Evolutionary conservation across 2,113 vertebrate species (phyloP).

Genomic region (Xenopus tropicalis): UCB_Xtro_10.0 CM004448.2:60832501-60833000

Average conservation of each 20-base stretch:
- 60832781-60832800: no score
- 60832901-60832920: conserved; percentile 76
- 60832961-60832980: conserved; percentile 50
- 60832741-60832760: conserved; percentile 14
- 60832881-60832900: conserved; percentile 63
- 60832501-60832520: no score
- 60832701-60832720: conserved; percentile 13
- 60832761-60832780: conserved; percentile 1
- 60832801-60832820: no score
- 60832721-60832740: neutral
- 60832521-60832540: no score
- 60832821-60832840: no score
- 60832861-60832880: conserved; percentile 52
- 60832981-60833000: no score
- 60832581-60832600: no score
- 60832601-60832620: no score
- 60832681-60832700: conserved; percentile 10
- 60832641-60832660: conserved; percentile 28
- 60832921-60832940: conserved; percentile 89
- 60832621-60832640: no score
- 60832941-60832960: conserved; percentile 90
- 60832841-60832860: no score
- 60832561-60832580: no score
- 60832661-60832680: conserved; percentile 8
- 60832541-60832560: no score